Percentiles rank a stretch among this genome's conserved stretches.
Conservation (phyloP, 2,888 invertebrate species). For the Papilio protenor region DNA sequence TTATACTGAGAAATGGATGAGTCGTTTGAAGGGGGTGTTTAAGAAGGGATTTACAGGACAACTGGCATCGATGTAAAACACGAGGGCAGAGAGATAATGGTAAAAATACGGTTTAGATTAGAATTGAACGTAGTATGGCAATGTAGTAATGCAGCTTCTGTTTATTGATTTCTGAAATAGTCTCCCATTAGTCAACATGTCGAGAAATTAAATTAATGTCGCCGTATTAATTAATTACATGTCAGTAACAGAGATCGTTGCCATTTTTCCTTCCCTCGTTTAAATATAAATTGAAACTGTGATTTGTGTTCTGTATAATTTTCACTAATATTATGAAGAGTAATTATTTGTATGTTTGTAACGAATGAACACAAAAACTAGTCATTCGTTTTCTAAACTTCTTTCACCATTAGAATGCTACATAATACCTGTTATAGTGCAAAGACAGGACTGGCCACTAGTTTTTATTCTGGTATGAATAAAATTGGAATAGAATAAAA, state of each 20-base stretch:
- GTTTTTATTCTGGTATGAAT: not conserved
- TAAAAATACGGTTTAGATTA: no score
- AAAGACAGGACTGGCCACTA: not conserved
- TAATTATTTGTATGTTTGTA: no score
- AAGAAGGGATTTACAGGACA: no score
- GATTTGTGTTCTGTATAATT: not conserved
- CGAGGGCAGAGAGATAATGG: no score
- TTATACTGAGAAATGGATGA: no score
- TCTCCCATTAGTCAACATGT: constrained; percentile 4
- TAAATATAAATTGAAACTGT: not conserved
- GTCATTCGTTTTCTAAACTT: not conserved
- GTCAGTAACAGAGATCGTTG: not conserved
- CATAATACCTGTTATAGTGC: not conserved
- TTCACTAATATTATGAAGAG: not conserved
- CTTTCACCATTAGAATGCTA: not conserved
- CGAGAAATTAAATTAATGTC: constrained; percentile 1
- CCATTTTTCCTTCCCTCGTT: not conserved
- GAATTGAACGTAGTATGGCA: no score
- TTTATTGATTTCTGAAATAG: not conserved
- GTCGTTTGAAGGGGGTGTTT: no score
- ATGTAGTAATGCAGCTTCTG: not conserved
- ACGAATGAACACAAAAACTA: not conserved
- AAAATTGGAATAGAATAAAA: not conserved
- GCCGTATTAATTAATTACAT: constrained; percentile 10
- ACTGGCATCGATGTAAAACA: no score